phyloP scores from a whole-genome alignment of 2,797 vertebrate genomes.

The Sebastes reedi region DNA sequence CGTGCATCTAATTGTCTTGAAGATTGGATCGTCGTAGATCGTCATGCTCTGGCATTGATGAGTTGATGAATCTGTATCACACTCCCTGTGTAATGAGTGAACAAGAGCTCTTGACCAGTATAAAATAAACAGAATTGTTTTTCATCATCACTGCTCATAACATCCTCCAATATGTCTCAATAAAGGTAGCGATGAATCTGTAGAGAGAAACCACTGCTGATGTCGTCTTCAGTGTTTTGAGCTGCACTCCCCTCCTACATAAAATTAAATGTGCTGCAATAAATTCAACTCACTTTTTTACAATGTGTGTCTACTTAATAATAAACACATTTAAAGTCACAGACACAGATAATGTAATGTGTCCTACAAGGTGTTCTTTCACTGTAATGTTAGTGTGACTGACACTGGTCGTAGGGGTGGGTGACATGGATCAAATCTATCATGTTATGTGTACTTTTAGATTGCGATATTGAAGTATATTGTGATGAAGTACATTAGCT shows the following conservation, averaged over 20 bases:
- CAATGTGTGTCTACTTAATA: background rate
- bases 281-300: background rate
- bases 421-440: background rate
- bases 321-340: slow-evolving; percentile 1
- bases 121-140: background rate
- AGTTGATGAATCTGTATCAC: slow-evolving; percentile 20
- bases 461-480: background rate
- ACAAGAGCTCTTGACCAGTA: background rate
- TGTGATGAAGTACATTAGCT: background rate
- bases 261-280: slow-evolving; percentile 7
- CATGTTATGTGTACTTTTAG: background rate
- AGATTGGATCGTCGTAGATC: slow-evolving; percentile 33
- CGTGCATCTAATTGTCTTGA: slow-evolving; percentile 24
- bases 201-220: background rate
- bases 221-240: background rate
- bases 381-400: background rate
- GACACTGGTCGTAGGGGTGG: background rate
- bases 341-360: background rate
- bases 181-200: background rate
- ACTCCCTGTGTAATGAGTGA: background rate
- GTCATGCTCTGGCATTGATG: slow-evolving; percentile 20
- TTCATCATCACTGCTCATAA: background rate
- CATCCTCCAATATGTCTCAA: slow-evolving; percentile 1
- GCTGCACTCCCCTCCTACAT: background rate
- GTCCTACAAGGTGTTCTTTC: background rate